Evolutionary conservation across 2,113 vertebrate genomes (phyloP), one percentile per base, ranked within the genome.

Genomic region (Brachionichthys hirsutus): DNA sequence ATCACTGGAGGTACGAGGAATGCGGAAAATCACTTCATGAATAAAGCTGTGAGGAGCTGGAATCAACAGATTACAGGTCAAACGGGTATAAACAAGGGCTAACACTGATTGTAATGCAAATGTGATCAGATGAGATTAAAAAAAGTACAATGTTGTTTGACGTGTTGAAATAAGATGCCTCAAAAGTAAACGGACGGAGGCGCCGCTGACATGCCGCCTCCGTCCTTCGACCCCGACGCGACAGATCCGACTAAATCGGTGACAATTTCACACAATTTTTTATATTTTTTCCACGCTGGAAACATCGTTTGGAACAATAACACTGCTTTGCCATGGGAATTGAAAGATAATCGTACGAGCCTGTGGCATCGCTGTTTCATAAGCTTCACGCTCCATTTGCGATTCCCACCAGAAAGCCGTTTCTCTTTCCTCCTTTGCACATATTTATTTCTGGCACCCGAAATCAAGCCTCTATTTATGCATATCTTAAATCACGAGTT

Each of bases 311-410:
- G 71, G 70, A 75, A 88, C 81, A 85, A 85, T 82, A 80, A 80
- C 81, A 73, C 13, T 58, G 63, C 67, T 62, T 77, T 78, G 76
- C 86, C 78, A 64, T 70, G 82, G 81, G 85, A 88, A 88, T 82
- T 81, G 83, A 82, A 81, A 83, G 85, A 87, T 87, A 85, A 85
- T 84, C 83, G 81, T 80, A 50, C 63, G 81, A 80, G 87, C 85
- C 87, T 53, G 77, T 85, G 82, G 87, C 77, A 62, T 75, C 40
- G 78, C 82, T 74, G 79, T 81, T 85, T 85, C 75, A 70, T 78
- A 70, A 78, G 75, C 75, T 78, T 78, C 85, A 84, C 52, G 77
- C 84, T 84, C 78, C 79, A 79, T 81, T 86, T 85, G 66, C 66
- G 83, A 82, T 85, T 85, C 73, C 75, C 72, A 77, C 64, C 73